Evolutionary conservation across 2,888 invertebrate genomes (phyloP).

Genomic region (Brachypalpus laphriformis): DNA sequence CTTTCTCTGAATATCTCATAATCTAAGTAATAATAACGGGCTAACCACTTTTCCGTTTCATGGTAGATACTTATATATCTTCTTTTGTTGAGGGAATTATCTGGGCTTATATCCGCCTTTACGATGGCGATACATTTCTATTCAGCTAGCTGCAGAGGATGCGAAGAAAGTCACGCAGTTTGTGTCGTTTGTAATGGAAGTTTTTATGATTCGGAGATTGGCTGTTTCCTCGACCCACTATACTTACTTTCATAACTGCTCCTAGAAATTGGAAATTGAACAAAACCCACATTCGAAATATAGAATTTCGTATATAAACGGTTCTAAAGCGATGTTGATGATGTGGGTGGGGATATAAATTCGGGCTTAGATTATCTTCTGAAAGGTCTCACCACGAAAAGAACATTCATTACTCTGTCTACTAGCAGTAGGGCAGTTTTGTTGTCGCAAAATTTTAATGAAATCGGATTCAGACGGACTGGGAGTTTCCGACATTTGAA

Average conservation of each 20-base stretch:
- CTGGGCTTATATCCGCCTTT: conserved; percentile 17
- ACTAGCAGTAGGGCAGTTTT: neutral
- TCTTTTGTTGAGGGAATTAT: conserved; percentile 34
- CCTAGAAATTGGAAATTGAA: neutral
- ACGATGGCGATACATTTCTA: neutral
- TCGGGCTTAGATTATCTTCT: neutral
- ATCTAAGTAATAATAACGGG: conserved; percentile 37
- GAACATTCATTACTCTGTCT: neutral
- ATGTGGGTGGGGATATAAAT: neutral
- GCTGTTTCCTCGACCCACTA: neutral
- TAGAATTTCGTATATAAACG: neutral
- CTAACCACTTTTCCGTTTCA: conserved; percentile 26
- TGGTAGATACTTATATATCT: conserved; percentile 6
- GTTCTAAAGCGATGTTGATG: neutral
- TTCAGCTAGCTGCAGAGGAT: neutral
- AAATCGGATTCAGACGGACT: neutral
- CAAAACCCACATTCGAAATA: neutral
- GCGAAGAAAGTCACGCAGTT: conserved; percentile 21
- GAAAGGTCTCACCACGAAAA: neutral
- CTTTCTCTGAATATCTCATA: neutral
- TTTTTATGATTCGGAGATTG: conserved; percentile 16
- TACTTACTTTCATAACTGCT: neutral
- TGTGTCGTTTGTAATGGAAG: neutral
- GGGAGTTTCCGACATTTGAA: neutral
- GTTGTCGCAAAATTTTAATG: neutral